Conservation (phyloP, 53 echinoderm and acorn worm genomes). For the Holothuria leucospilota region DNA sequence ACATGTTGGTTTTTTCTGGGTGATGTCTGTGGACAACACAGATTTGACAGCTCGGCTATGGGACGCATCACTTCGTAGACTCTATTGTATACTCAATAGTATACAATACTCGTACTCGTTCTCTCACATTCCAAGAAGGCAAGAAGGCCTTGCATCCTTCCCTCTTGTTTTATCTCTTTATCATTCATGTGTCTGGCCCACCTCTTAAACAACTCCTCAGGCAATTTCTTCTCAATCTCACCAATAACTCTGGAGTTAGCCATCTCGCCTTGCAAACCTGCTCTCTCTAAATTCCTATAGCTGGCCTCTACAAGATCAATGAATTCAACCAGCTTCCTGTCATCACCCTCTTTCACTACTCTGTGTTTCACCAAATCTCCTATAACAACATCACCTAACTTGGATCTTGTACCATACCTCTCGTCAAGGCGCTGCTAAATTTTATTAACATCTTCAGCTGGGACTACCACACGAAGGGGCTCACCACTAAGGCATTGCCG, state of each 20-base stretch:
- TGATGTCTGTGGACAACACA: background rate
- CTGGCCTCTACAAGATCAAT: slow-evolving; percentile 50
- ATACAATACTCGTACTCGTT: no score
- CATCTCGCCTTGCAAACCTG: no score
- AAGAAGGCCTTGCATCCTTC: slow-evolving; percentile 20
- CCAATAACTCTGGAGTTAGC: no score
- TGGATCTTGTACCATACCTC: slow-evolving; percentile 38
- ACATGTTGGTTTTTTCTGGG: background rate
- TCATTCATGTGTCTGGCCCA: slow-evolving; percentile 49
- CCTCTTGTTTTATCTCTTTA: background rate
- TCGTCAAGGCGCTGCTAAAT: no score
- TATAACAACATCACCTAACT: slow-evolving; percentile 44
- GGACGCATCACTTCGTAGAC: background rate
- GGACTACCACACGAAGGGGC: slow-evolving; percentile 11
- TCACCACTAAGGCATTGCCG: background rate
- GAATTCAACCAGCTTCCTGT: slow-evolving; percentile 24
- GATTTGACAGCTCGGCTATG: slow-evolving; percentile 29
- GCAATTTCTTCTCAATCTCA: no score
- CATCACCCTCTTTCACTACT: slow-evolving; percentile 46
- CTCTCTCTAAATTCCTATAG: no score
- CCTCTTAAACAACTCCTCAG: no score
- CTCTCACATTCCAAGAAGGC: slow-evolving; percentile 30
- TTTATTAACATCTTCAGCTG: background rate
- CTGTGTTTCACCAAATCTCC: slow-evolving; percentile 29
- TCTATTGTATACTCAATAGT: slow-evolving; percentile 52